Evolutionary conservation across 2,888 invertebrate species (phyloP).

Genomic region (Amiota mariae): DNA sequence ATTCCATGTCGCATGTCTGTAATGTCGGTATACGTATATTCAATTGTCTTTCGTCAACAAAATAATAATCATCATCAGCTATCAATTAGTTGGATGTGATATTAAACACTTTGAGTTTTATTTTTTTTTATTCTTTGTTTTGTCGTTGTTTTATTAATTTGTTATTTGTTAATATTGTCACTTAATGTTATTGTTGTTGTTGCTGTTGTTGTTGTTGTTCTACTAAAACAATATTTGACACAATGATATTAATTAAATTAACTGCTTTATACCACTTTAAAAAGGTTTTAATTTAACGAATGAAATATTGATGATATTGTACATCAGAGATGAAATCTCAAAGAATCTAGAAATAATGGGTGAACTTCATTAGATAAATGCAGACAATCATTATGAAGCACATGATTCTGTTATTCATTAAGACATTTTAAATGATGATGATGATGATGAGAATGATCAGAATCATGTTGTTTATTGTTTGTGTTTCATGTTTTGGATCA

Average conservation of each 20-base stretch:
- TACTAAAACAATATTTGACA: slow-evolving; percentile 19
- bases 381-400: not conserved
- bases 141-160: slow-evolving; percentile 7
- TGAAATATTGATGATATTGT: not conserved
- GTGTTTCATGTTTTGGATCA: too few relatives aligned
- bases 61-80: slow-evolving; percentile 13
- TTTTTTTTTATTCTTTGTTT: slow-evolving; percentile 7
- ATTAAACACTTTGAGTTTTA: slow-evolving; percentile 21
- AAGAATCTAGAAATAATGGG: slow-evolving; percentile 19
- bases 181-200: not conserved
- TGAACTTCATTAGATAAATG: not conserved
- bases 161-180: slow-evolving; percentile 8
- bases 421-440: too few relatives aligned
- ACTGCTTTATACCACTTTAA: slow-evolving; percentile 63
- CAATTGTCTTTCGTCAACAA: too few relatives aligned
- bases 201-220: not conserved
- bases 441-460: too few relatives aligned
- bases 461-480: too few relatives aligned
- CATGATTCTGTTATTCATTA: not conserved
- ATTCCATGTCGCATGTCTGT: too few relatives aligned
- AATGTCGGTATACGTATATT: too few relatives aligned
- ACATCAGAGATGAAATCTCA: not conserved
- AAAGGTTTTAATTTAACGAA: slow-evolving; percentile 51
- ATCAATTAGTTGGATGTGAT: slow-evolving; percentile 26
- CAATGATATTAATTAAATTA: slow-evolving; percentile 58